These are phyloP conservation scores for Nesometra sesokonis DNA, from an alignment of 35 echinoderm and acorn worm species.

Conservation along the genomic window DNA sequence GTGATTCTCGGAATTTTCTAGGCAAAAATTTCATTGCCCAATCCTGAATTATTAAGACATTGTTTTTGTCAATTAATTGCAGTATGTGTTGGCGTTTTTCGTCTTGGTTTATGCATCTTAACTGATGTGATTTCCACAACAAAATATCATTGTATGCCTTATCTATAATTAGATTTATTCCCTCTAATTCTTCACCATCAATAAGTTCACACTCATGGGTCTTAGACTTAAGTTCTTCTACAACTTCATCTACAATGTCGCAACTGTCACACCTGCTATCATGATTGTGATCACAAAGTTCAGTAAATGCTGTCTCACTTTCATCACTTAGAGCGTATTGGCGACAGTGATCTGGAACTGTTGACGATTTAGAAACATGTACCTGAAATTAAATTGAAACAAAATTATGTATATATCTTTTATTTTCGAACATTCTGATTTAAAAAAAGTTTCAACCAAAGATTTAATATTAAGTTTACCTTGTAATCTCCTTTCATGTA, in stretches of 20 bases:
- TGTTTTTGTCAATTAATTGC: neutral
- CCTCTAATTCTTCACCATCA: neutral
- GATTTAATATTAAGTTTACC: neutral
- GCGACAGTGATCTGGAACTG: slow-evolving; percentile 8
- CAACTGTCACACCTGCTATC: neutral
- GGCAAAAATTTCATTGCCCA: slow-evolving; percentile 28
- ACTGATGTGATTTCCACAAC: slow-evolving; percentile 11
- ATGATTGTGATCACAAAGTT: neutral
- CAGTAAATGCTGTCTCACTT: neutral
- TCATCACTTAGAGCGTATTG: neutral
- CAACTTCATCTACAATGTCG: neutral
- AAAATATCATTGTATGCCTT: neutral
- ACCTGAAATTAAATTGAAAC: neutral
- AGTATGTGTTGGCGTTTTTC: neutral
- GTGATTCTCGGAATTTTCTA: slow-evolving; percentile 3
- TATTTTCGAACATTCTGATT: too few species aligned
- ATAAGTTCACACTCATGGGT: too few species aligned
- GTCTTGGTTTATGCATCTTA: slow-evolving; percentile 14
- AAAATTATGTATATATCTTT: too few species aligned
- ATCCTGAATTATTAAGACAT: slow-evolving; percentile 1
- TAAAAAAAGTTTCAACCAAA: too few species aligned
- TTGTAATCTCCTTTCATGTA: neutral
- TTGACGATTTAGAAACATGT: slow-evolving; percentile 11
- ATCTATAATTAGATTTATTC: neutral
- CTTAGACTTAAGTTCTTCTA: neutral